Conservation (phyloP, 2,888 invertebrate genomes). For the Eupelmus urozonus region DNA sequence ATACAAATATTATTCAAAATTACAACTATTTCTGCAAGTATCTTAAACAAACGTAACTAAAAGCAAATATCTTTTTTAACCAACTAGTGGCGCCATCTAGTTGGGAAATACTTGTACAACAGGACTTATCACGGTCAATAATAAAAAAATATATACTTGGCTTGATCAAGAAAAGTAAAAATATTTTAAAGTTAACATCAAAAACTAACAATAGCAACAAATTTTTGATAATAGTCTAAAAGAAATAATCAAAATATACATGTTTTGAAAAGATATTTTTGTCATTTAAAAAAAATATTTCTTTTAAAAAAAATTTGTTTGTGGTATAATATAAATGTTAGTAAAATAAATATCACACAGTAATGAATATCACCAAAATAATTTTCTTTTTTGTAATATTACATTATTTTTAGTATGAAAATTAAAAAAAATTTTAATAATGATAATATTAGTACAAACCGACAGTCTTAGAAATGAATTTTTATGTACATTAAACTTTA, state of each 20-base stretch:
- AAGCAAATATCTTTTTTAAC: constrained; percentile 1
- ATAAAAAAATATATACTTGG: neutral
- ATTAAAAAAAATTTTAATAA: too few species aligned
- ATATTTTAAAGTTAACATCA: constrained; percentile 7
- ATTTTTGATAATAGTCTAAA: too few species aligned
- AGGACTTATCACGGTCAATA: constrained; percentile 19
- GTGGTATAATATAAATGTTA: neutral
- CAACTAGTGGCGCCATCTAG: constrained; percentile 46
- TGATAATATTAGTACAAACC: too few species aligned
- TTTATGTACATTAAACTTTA: too few species aligned
- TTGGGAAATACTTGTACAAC: constrained; percentile 25
- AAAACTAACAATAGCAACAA: too few species aligned
- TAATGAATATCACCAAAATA: constrained; percentile 16
- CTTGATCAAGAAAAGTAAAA: neutral
- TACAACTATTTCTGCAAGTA: constrained; percentile 36
- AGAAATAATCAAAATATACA: too few species aligned
- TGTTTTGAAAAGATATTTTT: neutral
- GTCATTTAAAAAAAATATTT: neutral
- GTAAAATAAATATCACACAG: neutral
- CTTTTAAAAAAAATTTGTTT: neutral
- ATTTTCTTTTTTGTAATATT: constrained; percentile 10
- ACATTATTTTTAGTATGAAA: too few species aligned
- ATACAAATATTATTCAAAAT: constrained; percentile 50
- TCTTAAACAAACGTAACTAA: constrained; percentile 27
- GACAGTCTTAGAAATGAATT: too few species aligned